Base-by-base conservation (phyloP, 2,797 vertebrate genomes). In the Xyrichtys novacula region DNA sequence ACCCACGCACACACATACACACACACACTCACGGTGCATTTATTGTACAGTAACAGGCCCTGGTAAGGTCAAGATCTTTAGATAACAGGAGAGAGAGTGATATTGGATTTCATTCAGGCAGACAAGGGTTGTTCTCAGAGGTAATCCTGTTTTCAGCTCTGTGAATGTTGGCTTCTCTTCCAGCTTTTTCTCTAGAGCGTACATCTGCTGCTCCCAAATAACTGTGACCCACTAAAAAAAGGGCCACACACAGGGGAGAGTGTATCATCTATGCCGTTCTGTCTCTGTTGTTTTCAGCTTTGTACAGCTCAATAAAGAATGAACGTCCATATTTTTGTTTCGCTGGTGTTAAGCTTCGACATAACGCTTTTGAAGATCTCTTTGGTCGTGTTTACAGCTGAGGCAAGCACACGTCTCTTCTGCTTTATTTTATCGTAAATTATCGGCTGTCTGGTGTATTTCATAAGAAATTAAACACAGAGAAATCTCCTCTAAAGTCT, bases 21-120 rank as follows among this genome's bases (percentile, higher is more conserved):
- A 52, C 50, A 40, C 55, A 66, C 72, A 42, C 49, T 46, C 46
- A 58, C 11, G 26, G 4, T 23, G 43, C 46, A 42, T 47, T 59
- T 39, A 46, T 17, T 22, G 40, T 49, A 48, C 25, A 43, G 46
- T 29, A 68, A 17, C 9, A 0, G 9, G 14, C 26, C 15, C 25
- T 20, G 29, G 44, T 53, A 71, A 32, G 60, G 56, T 71, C 59
- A 31, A 54, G 26, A n/a, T 69, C 26, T 74, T 43, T 40, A 36
- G 66, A 71, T 53, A 47, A 56, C 36, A 38, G 36, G 26, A 77
- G 56, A 31, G 23, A 28, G 5, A 74, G 22, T 22, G 3, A 1
- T 9, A 6, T 60, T 86, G 48, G 56, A 65, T 64, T 87, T 57
- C 50, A 61, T 49, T 43, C 40, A 70, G 42, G 63, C 57, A 54